These are phyloP conservation scores for Hypanus sabinus DNA, from an alignment of 2,113 vertebrate species.

Conservation along the genomic window DNA sequence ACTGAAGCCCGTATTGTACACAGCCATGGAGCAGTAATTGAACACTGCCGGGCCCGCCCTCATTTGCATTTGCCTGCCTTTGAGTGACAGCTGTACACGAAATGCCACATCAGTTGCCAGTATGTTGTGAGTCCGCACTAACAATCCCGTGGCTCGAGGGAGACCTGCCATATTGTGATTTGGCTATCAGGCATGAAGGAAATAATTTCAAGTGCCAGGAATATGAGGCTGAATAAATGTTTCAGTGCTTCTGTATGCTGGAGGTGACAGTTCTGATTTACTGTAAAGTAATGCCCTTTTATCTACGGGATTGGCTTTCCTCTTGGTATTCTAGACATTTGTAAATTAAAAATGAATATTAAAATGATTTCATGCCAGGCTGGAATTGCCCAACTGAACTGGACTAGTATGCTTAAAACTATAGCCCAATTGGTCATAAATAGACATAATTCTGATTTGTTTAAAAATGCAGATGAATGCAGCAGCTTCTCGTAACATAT, in stretches of 20 bases:
- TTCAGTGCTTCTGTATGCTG: conserved; percentile 92
- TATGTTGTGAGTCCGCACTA: conserved; percentile 99
- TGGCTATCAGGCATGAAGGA: conserved; percentile 99
- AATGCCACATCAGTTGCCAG: conserved; percentile 99
- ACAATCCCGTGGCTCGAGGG: conserved; percentile 93
- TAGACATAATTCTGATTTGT: conserved; percentile 4
- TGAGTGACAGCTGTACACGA: conserved; percentile 99
- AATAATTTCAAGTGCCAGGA: conserved; percentile 99
- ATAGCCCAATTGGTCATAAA: background rate
- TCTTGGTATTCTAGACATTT: conserved; percentile 32
- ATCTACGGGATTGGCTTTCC: conserved; percentile 73
- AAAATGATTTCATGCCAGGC: conserved; percentile 31
- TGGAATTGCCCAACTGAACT: background rate
- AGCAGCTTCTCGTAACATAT: background rate
- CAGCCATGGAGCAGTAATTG: conserved; percentile 76
- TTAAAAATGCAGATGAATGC: background rate
- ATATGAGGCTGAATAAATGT: conserved; percentile 99
- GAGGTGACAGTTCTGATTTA: conserved; percentile 99
- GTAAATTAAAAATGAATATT: conserved; percentile 38
- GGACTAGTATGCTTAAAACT: conserved; percentile 23
- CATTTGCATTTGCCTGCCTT: conserved; percentile 85
- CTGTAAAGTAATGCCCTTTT: conserved; percentile 93
- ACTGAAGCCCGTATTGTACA: conserved; percentile 69
- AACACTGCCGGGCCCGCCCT: conserved; percentile 79
- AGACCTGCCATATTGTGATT: conserved; percentile 99